phyloP scores from a whole-genome alignment of 2,888 invertebrate species.

The Odontomyia ornata region DNA sequence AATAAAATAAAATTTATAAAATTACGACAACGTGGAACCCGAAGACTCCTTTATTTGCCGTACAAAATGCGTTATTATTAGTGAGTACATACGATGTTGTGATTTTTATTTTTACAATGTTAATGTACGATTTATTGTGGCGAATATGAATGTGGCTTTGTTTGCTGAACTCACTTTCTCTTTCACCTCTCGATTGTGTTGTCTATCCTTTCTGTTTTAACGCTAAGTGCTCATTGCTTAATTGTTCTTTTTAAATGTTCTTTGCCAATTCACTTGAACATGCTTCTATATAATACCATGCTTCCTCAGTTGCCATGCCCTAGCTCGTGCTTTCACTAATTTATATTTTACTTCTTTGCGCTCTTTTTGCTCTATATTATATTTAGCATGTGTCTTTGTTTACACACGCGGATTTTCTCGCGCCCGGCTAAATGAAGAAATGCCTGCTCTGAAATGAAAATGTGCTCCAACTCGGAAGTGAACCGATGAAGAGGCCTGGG shows the following conservation, averaged over 20 bases:
- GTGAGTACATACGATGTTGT: conserved; percentile 44
- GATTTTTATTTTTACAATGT: conserved; percentile 35
- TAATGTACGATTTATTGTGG: conserved; percentile 12
- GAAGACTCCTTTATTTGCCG: not conserved
- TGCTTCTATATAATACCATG: not conserved
- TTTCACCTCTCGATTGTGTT: not conserved
- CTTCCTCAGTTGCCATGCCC: no score
- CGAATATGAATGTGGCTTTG: not conserved
- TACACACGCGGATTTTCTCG: not conserved
- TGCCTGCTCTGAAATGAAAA: not conserved
- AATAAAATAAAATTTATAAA: no score
- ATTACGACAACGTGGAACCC: no score
- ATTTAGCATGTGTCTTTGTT: conserved; percentile 1
- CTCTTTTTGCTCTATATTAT: not conserved
- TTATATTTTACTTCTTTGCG: conserved; percentile 1
- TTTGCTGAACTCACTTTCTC: not conserved
- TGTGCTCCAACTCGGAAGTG: not conserved
- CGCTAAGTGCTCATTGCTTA: no score
- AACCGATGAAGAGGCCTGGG: not conserved
- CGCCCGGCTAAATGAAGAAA: not conserved
- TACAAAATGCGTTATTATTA: conserved; percentile 49
- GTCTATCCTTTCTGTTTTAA: no score
- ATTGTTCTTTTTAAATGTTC: no score
- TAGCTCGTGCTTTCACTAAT: not conserved
- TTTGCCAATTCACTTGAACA: not conserved